phyloP scores from a whole-genome alignment of 2,888 invertebrate species.

The Acanthosepion esculentum region DNA sequence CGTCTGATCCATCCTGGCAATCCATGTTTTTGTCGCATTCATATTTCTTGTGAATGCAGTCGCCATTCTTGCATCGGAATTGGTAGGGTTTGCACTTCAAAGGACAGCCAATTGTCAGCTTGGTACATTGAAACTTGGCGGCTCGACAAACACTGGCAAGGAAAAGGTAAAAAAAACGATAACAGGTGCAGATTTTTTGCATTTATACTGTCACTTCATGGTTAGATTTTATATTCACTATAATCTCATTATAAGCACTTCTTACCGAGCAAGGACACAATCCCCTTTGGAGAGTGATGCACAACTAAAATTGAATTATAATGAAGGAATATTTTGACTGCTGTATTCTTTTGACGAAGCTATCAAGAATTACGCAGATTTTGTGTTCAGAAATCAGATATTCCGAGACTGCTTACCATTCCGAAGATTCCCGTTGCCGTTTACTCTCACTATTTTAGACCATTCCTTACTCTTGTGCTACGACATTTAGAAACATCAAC shows the following conservation, averaged over 20 bases:
- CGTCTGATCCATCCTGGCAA: slow-evolving; percentile 56
- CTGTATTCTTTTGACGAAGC: too few species aligned
- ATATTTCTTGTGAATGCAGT: slow-evolving; percentile 49
- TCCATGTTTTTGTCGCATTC: slow-evolving; percentile 54
- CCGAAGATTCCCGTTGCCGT: too few species aligned
- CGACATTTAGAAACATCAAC: background rate
- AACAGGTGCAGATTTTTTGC: background rate
- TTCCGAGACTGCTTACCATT: too few species aligned
- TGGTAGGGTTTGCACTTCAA: slow-evolving; percentile 51
- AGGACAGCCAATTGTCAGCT: slow-evolving; percentile 54
- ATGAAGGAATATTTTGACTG: background rate
- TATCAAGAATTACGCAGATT: too few species aligned
- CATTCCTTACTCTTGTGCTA: background rate
- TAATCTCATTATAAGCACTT: background rate
- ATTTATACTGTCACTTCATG: too few species aligned
- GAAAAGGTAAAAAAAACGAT: background rate
- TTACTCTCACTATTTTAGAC: background rate
- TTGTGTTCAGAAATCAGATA: too few species aligned
- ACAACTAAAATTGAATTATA: background rate
- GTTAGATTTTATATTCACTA: background rate
- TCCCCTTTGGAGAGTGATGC: background rate
- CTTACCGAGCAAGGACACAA: background rate
- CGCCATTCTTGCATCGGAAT: slow-evolving; percentile 49
- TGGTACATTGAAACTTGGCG: slow-evolving; percentile 40
- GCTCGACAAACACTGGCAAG: background rate